phyloP scores from a whole-genome alignment of 1,140 invertebrate genomes.

The Diploscapter pachys region DNA sequence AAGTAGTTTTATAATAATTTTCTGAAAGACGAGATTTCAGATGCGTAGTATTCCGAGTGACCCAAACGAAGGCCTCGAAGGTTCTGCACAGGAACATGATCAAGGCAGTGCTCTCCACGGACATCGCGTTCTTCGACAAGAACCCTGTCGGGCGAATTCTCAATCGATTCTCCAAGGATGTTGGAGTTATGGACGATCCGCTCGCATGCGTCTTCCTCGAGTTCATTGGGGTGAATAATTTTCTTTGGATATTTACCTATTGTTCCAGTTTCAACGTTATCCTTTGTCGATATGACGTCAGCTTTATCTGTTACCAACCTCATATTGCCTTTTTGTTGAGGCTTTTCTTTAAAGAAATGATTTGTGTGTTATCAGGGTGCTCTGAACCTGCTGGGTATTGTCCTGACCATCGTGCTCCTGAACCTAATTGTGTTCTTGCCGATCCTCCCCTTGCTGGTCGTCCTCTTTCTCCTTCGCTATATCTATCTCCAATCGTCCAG shows the following conservation, averaged over 20 bases:
- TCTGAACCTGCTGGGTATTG: constrained; percentile 31
- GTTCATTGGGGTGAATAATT: constrained; percentile 62
- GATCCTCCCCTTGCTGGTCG: constrained; percentile 68
- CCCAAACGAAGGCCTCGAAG: constrained; percentile 28
- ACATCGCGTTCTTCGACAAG: constrained; percentile 54
- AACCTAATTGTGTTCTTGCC: constrained; percentile 59
- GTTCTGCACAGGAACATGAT: constrained; percentile 33
- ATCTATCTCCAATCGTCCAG: constrained; percentile 79
- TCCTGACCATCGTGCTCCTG: constrained; percentile 26
- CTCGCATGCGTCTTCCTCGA: constrained; percentile 69
- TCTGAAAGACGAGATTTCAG: not conserved
- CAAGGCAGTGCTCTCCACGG: constrained; percentile 24
- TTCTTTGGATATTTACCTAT: not conserved
- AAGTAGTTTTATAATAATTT: no score
- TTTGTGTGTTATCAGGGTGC: constrained; percentile 15
- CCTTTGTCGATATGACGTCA: no score
- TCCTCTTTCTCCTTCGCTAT: constrained; percentile 73
- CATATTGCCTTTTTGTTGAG: no score
- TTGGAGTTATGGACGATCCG: constrained; percentile 76
- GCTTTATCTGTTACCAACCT: no score
- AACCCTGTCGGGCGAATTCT: constrained; percentile 68
- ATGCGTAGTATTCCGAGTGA: constrained; percentile 36
- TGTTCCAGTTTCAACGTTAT: not conserved
- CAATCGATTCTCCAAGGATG: constrained; percentile 72
- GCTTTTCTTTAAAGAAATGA: no score